phyloP scores from a whole-genome alignment of 2,888 invertebrate species.

The Alsophila aescularia region DNA sequence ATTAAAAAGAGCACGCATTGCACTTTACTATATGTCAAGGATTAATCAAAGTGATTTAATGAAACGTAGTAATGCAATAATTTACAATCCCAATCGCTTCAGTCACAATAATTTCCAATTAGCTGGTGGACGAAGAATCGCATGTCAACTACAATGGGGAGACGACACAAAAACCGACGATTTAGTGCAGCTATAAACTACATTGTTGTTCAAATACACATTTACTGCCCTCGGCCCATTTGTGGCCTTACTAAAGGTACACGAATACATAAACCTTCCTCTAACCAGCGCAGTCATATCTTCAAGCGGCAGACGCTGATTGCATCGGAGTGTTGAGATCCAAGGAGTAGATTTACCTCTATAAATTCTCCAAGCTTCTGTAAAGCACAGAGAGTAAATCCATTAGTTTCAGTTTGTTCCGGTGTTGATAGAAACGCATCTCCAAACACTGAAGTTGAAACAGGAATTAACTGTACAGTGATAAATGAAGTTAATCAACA shows the following conservation, averaged over 20 bases:
- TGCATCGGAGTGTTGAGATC: conserved; percentile 43
- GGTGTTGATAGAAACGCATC: conserved; percentile 33
- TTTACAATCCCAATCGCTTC: conserved; percentile 64
- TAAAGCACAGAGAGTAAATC: conserved; percentile 36
- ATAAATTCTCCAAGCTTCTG: conserved; percentile 40
- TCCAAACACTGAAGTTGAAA: conserved; percentile 35
- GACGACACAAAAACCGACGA: conserved; percentile 58
- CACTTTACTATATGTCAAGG: conserved; percentile 53
- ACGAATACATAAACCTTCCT: conserved; percentile 51
- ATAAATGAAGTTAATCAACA: conserved; percentile 74
- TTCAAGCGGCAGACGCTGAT: conserved; percentile 43
- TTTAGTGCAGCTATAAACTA: conserved; percentile 54
- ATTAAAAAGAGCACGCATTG: conserved; percentile 41
- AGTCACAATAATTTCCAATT: conserved; percentile 75
- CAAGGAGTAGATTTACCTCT: conserved; percentile 44
- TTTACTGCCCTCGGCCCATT: conserved; percentile 36
- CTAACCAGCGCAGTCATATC: conserved; percentile 50
- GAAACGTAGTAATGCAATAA: conserved; percentile 58
- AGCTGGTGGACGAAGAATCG: conserved; percentile 53
- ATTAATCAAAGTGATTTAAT: conserved; percentile 72
- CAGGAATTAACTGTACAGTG: conserved; percentile 60
- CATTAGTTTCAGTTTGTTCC: conserved; percentile 30
- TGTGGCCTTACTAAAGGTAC: conserved; percentile 46
- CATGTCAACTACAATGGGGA: conserved; percentile 47
- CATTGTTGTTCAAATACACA: conserved; percentile 57